Conservation (phyloP, 2,888 invertebrate species). For the Nasonovia ribisnigri region DNA sequence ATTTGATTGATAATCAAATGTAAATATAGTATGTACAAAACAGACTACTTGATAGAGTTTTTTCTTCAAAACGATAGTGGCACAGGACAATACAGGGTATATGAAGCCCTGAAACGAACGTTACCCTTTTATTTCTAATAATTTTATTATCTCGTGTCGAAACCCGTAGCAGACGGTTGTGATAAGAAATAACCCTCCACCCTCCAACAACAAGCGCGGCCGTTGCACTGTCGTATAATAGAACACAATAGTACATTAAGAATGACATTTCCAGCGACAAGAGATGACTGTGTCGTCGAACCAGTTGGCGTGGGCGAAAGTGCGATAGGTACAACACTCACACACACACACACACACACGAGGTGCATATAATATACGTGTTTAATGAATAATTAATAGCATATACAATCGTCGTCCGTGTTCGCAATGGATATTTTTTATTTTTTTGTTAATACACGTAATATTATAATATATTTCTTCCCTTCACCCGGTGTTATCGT, state of each 20-base stretch:
- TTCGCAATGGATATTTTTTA: not conserved
- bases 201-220: not conserved
- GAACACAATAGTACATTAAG: not conserved
- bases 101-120: not conserved
- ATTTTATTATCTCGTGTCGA: not conserved
- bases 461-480: not conserved
- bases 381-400: conserved; percentile 63
- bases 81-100: not conserved
- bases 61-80: not conserved
- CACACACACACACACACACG: not conserved
- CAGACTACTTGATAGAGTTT: not conserved
- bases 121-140: not conserved
- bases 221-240: not conserved
- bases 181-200: not conserved
- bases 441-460: not conserved
- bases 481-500: not conserved
- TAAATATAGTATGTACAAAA: not conserved
- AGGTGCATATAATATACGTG: not conserved
- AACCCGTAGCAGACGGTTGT: not conserved
- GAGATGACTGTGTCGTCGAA: not conserved
- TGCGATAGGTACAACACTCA: not conserved
- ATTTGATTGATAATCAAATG: not conserved
- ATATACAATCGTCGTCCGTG: conserved; percentile 33
- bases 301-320: conserved; percentile 54
- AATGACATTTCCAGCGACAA: not conserved